phyloP scores from a whole-genome alignment of 2,797 vertebrate genomes.

The Coracias cyanogaster region DNA sequence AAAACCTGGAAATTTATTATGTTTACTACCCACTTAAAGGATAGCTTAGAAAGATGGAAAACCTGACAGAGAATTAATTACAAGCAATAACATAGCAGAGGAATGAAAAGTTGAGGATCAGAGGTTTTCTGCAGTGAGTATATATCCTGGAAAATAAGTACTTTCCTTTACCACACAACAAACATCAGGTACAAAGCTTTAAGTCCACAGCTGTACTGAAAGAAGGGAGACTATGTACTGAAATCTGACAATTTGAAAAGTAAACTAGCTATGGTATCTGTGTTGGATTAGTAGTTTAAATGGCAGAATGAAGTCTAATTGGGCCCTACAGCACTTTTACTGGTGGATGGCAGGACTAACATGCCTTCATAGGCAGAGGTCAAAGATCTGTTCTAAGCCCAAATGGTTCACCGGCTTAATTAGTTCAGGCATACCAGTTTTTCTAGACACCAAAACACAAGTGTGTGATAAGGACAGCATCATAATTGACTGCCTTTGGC shows the following conservation, averaged over 20 bases:
- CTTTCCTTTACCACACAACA: not conserved
- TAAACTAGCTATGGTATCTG: not conserved
- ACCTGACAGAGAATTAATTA: not conserved
- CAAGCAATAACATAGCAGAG: not conserved
- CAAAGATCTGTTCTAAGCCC: not conserved
- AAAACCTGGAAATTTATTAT: not conserved
- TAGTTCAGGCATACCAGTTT: not conserved
- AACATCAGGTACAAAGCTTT: not conserved
- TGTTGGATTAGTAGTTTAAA: not conserved
- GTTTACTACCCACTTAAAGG: not conserved
- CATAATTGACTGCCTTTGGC: not conserved
- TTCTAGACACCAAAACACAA: not conserved
- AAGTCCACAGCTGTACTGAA: not conserved
- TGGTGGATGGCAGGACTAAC: not conserved
- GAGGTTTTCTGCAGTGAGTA: not conserved
- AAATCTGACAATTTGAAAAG: not conserved
- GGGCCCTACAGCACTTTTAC: not conserved
- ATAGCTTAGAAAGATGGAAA: not conserved
- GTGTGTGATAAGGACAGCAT: not conserved
- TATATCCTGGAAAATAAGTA: not conserved
- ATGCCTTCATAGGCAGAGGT: not conserved
- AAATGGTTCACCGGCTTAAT: constrained; percentile 39
- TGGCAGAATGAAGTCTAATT: constrained; percentile 28
- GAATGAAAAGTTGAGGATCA: not conserved
- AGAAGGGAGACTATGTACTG: not conserved